Conservation (phyloP, 2,888 invertebrate genomes). For the Eretmocerus hayati region DNA sequence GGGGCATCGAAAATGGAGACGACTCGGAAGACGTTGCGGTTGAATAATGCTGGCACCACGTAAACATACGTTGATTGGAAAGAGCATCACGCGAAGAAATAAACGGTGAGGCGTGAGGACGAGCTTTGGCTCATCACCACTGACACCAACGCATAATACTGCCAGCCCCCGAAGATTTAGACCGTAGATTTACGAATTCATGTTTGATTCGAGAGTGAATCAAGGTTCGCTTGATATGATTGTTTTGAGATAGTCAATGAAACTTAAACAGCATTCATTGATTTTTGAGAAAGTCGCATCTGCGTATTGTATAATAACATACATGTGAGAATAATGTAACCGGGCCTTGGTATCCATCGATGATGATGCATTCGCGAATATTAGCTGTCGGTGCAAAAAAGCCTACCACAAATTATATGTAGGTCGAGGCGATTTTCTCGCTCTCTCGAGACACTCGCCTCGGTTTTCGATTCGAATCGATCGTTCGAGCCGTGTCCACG, state of each 20-base stretch:
- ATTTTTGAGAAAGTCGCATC: too few relatives aligned
- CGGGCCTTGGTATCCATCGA: slow-evolving; percentile 19
- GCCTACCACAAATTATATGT: slow-evolving; percentile 5
- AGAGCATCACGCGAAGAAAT: too few relatives aligned
- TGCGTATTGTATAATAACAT: too few relatives aligned
- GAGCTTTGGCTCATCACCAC: slow-evolving; percentile 15
- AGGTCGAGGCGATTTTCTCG: slow-evolving; percentile 7
- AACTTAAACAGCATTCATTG: too few relatives aligned
- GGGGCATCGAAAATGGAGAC: not conserved
- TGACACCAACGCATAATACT: slow-evolving; percentile 24
- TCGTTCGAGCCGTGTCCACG: slow-evolving; percentile 10
- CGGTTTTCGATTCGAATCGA: slow-evolving; percentile 17
- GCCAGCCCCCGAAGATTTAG: slow-evolving; percentile 11
- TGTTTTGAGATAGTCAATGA: too few relatives aligned
- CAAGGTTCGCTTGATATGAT: slow-evolving; percentile 13
- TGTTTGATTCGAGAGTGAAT: slow-evolving; percentile 5
- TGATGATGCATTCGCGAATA: slow-evolving; percentile 5
- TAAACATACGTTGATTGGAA: too few relatives aligned
- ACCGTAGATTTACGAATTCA: not conserved
- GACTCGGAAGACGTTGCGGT: not conserved
- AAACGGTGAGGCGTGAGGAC: too few relatives aligned
- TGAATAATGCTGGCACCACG: not conserved
- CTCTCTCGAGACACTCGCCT: slow-evolving; percentile 6
- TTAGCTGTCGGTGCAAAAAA: slow-evolving; percentile 19
- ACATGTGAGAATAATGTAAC: too few relatives aligned